Conservation (phyloP, 2,113 vertebrate genomes). For the Nyctibius bracteatus region DNA sequence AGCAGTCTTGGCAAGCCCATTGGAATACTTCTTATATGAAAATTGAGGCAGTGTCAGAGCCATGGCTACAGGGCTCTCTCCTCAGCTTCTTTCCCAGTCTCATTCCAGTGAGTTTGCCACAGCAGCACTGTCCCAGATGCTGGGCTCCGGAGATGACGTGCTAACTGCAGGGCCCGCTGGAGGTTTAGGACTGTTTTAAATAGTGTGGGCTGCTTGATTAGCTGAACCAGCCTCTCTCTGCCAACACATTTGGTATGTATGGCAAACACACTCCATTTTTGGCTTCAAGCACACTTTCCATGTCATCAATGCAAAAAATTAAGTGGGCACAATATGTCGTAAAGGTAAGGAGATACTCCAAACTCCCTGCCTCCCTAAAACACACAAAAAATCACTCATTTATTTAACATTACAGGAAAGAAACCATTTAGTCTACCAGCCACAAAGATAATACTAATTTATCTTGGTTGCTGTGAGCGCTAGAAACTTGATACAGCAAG, state of each 20-base stretch:
- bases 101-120: neutral
- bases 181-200: neutral
- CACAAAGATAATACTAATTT: neutral
- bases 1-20: neutral
- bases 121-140: neutral
- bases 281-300: neutral
- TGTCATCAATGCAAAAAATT: neutral
- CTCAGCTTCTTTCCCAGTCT: neutral
- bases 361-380: neutral
- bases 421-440: neutral
- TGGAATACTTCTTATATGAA: neutral
- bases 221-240: neutral
- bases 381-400: neutral
- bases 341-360: neutral
- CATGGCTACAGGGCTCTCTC: neutral
- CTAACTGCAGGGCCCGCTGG: neutral
- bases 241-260: neutral
- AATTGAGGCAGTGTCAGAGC: neutral
- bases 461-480: neutral
- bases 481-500: constrained; percentile 29
- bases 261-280: neutral
- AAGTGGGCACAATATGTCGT: neutral
- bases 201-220: neutral
- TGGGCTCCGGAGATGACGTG: neutral
- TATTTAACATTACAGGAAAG: neutral